Base-by-base conservation (phyloP, 1,140 invertebrate species). In the Zophobas morio region DNA sequence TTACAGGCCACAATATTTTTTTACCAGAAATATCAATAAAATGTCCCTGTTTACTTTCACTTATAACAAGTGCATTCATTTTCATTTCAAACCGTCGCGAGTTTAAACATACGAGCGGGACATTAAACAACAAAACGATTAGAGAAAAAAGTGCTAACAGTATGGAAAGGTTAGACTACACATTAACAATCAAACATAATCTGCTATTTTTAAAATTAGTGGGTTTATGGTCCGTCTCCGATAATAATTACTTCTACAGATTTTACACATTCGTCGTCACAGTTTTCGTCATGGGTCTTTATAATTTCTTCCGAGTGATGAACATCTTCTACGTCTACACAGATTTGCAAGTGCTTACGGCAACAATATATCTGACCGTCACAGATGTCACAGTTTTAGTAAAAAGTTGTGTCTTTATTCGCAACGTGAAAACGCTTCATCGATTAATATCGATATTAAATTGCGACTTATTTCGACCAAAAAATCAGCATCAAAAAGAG, bases 241-340 rank as follows among this genome's bases (percentile, higher is more conserved):
- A 70, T 6, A n/a, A 8, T 20, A 8, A 46, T 20, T 20, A 20
- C 33, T 6, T 40, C 5, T 70, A 70, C 33, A 33, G 46, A 42
- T 0, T 70, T 36, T 70, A 70, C 20, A 47, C 39, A 4, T 4
- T 70, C 2, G 47, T 70, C 33, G 63, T 70, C 6, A 70, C 46
- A n/a, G 32, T 70, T 42, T 70, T 70, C 8, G 2, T 40, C 47
- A 34, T 70, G 36, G 63, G 46, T 20, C 3, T 70, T 33, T 54
- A 34, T 32, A 32, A 54, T 20, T 6, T 42, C n/a, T 36, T 37
- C 3, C 63, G 46, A 42, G 33, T 70, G 1, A 46, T 46, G 32
- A 70, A 20, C 20, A 20, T 20, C 20, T 20, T 20, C 20, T 20
- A 20, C 20, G 20, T 20, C 20, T 20, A 20, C n/a, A 34, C 39